A percentile compares a stretch with the other conserved stretches of the same genome.
Evolutionary conservation across 2,113 vertebrate species (phyloP).

Genomic region (Chiloscyllium plagiosum): DNA sequence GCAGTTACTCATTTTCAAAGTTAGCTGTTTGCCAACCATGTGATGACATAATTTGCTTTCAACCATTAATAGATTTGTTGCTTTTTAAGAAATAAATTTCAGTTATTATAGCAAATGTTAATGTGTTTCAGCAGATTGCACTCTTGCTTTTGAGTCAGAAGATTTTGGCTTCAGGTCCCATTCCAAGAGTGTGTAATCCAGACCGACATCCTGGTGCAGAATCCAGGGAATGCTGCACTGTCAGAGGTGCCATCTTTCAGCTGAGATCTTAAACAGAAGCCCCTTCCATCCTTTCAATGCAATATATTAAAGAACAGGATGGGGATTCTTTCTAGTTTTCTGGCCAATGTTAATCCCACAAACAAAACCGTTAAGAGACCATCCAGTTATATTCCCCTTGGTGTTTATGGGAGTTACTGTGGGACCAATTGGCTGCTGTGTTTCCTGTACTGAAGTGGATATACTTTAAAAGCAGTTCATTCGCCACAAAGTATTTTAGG

Average conservation of each 20-base stretch:
- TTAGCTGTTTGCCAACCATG: neutral
- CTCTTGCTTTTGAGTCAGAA: neutral
- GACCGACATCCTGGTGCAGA: neutral
- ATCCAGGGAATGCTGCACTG: neutral
- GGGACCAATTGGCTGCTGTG: neutral
- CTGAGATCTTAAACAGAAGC: neutral
- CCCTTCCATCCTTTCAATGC: too few relatives aligned
- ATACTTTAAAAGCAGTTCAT: neutral
- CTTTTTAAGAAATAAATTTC: neutral
- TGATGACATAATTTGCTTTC: neutral
- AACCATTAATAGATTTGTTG: neutral
- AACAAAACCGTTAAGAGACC: neutral
- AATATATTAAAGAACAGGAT: neutral
- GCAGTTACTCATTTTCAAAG: neutral
- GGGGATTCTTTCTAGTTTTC: neutral
- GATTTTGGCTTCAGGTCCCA: neutral
- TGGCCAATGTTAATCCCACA: neutral
- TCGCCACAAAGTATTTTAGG: neutral
- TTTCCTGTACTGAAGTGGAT: neutral
- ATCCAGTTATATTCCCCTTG: neutral
- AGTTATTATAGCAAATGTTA: neutral
- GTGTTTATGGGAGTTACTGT: neutral
- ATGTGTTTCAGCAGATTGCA: neutral
- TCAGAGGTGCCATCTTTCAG: neutral
- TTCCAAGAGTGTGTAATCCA: neutral